Percentiles rank a stretch among this genome's conserved stretches.
Evolutionary conservation across 1,140 invertebrate species (phyloP).

Genomic region (Physella acuta): DNA sequence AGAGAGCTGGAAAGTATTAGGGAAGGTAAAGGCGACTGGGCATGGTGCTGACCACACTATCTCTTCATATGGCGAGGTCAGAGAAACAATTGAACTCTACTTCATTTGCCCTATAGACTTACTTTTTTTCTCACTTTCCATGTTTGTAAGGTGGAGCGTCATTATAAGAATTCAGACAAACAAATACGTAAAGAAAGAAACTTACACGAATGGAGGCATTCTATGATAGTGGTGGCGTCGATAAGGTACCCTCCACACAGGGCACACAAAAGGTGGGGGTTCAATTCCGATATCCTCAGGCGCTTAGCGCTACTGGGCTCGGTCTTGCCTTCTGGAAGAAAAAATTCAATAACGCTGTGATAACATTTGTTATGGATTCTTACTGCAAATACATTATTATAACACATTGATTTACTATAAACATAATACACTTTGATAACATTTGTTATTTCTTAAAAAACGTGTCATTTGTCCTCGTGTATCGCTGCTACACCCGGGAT

Average conservation of each 20-base stretch:
- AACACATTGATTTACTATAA: neutral
- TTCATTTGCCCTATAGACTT: too few relatives aligned
- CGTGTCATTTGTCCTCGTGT: too few relatives aligned
- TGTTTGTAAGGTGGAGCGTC: neutral
- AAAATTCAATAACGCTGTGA: neutral
- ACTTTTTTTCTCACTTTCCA: too few relatives aligned
- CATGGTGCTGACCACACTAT: too few relatives aligned
- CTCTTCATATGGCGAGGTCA: too few relatives aligned
- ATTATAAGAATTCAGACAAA: neutral
- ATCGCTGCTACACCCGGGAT: too few relatives aligned
- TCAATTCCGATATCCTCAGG: slow-evolving; percentile 76
- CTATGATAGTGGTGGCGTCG: slow-evolving; percentile 96
- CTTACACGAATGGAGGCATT: slow-evolving; percentile 87
- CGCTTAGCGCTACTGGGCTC: slow-evolving; percentile 25
- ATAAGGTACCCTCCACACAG: slow-evolving; percentile 95
- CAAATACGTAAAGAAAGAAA: slow-evolving; percentile 20
- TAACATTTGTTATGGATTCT: neutral
- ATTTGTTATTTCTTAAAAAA: too few relatives aligned
- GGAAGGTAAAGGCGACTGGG: too few relatives aligned
- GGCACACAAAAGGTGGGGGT: slow-evolving; percentile 91
- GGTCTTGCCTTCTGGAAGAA: slow-evolving; percentile 8
- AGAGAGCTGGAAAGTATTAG: too few relatives aligned
- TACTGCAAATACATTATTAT: neutral
- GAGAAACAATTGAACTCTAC: too few relatives aligned
- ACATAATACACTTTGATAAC: too few relatives aligned